A percentile compares a stretch with the other conserved stretches of the same genome.
Conservation (phyloP, 92 coral and sea anemone species). For the Zoanthus sociatus region DNA sequence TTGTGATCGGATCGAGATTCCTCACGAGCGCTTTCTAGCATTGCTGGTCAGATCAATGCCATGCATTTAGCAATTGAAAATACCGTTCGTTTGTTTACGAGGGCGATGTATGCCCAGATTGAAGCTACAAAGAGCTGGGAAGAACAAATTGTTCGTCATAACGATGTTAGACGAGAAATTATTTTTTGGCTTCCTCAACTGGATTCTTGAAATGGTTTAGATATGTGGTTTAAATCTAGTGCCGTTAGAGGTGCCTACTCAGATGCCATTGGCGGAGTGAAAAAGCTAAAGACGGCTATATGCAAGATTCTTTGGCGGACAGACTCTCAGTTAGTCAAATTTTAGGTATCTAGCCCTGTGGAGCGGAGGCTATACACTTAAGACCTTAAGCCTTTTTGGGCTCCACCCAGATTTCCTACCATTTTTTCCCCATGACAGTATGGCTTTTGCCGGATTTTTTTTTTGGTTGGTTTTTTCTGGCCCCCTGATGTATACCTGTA, state of each 20-base stretch:
- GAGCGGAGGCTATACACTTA: too few relatives aligned
- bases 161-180: slow-evolving; percentile 34
- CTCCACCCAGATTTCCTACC: too few relatives aligned
- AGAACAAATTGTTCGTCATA: slow-evolving; percentile 7
- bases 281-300: too few relatives aligned
- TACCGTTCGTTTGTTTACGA: slow-evolving; percentile 44
- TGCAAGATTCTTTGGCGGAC: too few relatives aligned
- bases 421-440: too few relatives aligned
- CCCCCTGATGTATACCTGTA: too few relatives aligned
- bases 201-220: slow-evolving; percentile 25
- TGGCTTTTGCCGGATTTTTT: too few relatives aligned
- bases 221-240: slow-evolving; percentile 56
- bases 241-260: slow-evolving; percentile 43
- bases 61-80: slow-evolving; percentile 35
- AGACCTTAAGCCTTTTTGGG: too few relatives aligned
- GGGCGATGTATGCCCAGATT: slow-evolving; percentile 44
- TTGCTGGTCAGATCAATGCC: slow-evolving; percentile 46
- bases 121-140: slow-evolving; percentile 44
- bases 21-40: slow-evolving; percentile 34
- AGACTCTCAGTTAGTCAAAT: too few relatives aligned
- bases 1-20: background rate
- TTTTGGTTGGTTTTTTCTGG: too few relatives aligned
- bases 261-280: slow-evolving; percentile 37
- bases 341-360: too few relatives aligned
- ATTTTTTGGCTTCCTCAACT: slow-evolving; percentile 26